Evolutionary conservation across 2,888 invertebrate species (phyloP), one percentile per base, ranked within the genome.

Genomic region (Euplexia lucipara): DNA sequence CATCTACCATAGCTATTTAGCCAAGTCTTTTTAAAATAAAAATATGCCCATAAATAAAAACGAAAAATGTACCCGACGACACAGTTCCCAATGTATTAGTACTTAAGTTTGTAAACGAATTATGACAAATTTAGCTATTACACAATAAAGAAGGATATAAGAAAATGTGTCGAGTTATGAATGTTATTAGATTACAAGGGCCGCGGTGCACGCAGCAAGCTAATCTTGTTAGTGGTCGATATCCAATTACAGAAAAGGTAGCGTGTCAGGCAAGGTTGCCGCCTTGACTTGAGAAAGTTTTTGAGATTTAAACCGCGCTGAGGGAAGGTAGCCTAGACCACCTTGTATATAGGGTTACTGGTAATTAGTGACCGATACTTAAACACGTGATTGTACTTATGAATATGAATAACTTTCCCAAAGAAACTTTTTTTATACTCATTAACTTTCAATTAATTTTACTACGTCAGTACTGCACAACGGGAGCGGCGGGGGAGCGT

Each of bases 171-270:
- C 52, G 41, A 75, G 56, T 67, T 79, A 61, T 70, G 66, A 48
- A 32, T 75, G 71, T 87, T 88, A 92, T 91, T 90, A 88, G 90
- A 92, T 92, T 91, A 92, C 78, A 78, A 76, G 70, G 72, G 75
- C 78, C 68, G 79, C 79, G 78, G 78, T 83, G 88, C 88, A 87
- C 84, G 85, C 85, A 86, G 83, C 82, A 84, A 69, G 79, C 79
- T 88, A 90, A 92, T 92, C 91, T 87, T 77, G 83, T 90, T 90
- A 83, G 79, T 79, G 79, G 82, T 84, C 66, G 72, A 71, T 78
- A 93, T 92, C 93, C 92, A 92, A 93, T 93, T 92, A 92, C 78
- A 77, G 77, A 76, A 78, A 78, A 76, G 69, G 63, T 73, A 80
- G 73, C 82, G 78, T 78, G 78, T 70, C 67, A 61, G 57, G 52